Evolutionary conservation across 2,113 vertebrate species (phyloP), one percentile per base, ranked within the genome.

Genomic region (Lycocorax pyrrhopterus): DNA sequence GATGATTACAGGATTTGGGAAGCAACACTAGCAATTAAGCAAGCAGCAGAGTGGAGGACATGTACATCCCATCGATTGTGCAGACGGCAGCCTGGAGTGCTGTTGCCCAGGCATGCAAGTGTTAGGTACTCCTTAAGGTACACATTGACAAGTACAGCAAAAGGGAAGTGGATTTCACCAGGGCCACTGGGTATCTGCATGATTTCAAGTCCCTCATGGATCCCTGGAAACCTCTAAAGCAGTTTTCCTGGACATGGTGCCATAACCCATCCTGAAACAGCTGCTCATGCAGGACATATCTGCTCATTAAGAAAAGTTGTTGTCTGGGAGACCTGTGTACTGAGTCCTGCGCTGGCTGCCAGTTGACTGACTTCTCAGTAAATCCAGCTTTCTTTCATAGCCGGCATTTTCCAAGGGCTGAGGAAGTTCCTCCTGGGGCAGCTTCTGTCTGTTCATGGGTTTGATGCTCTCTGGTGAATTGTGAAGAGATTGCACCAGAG

Each of bases 21-120:
- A 94, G 68, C 72, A 93, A 84, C 59, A 10, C 19, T 32, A 71
- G 82, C 67, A 67, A 87, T 94, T 90, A 93, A 66, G 51, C 87
- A 82, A 82, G 84, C 71, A 58, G 63, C 72, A 83, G 55, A 59
- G 5, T 0, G 6, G 78, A 84, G 43, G 43, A 87, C 73, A 13
- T 43, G 6, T 10, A 16, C 10, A 58, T 73, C 62, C 74, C 87
- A 29, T 8, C 4, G 5, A 30, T 8, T 43, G 35, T 2, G 1
- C 39, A 58, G 81, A 60, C 0, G 0, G 23, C 12, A 49, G 66
- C 66, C 62, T 39, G 29, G 62, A 20, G 14, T 67, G 51, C 47
- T 33, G 14, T 4, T 62, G 74, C 55, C 41, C 53, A 27, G 53
- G 46, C 27, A 10, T 62, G 29, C 12, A 32, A 58, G n/a, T 32